Base-by-base conservation (phyloP, 2,797 vertebrate species). In the Anguilla anguilla region DNA sequence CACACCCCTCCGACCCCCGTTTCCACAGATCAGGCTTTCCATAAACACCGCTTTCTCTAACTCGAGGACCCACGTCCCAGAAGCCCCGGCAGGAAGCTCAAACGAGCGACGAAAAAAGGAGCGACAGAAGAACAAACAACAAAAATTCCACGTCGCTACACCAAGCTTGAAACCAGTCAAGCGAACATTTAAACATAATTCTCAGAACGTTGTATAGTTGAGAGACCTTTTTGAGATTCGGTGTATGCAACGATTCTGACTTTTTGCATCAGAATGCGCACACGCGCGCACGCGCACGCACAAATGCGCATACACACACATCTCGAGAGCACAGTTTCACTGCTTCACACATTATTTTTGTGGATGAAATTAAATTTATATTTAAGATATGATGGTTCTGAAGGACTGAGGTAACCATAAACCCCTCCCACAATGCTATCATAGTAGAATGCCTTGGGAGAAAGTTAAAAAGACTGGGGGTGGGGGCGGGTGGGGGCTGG, bases 131-230 rank as follows among this genome's bases (percentile, higher is more conserved):
- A 93, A 93, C 93, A 93, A 91, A 94, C 94, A 93, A 95, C 95
- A 94, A 94, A 93, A 85, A 94, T 90, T 93, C 93, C 92, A 90
- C 89, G 93, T 91, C 91, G 92, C 86, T 93, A 93, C 88, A 90
- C 86, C 89, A 92, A 95, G 96, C 98, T 98, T 99, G 98, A 99
- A 96, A 98, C 98, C 98, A 98, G 98, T 98, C 98, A 98, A 98
- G 97, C 97, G 92, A 93, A 91, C 74, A 93, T 94, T 94, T 93
- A 94, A 94, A 94, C 89, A 89, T 92, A 49, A 9, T 57, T 74
- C 77, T 90, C 90, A 93, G 90, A 94, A 79, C 19, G 55, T 35
- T 17, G 53, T 31, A 84, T 90, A 88, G 90, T 77, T 79, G 85
- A 94, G 93, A 93, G 93, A 91, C 92, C 90, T 90, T 91, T 90